A percentile compares a stretch with the other conserved stretches of the same genome.
These are phyloP conservation scores for Conger conger DNA, from an alignment of 2,113 vertebrate genomes.

Conservation along the genomic window DNA sequence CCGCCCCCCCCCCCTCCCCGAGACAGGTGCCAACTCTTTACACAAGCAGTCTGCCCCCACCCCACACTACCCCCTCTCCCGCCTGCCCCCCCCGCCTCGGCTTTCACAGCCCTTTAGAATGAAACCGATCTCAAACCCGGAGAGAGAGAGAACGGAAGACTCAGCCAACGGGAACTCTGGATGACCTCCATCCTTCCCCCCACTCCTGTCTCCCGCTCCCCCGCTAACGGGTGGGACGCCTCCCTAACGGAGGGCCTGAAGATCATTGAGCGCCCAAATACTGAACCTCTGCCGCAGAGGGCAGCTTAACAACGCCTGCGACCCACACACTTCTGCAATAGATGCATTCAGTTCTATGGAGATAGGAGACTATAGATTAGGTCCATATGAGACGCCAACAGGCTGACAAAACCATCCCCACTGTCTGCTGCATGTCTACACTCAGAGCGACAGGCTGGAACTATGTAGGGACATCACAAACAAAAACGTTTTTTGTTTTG, in stretches of 20 bases:
- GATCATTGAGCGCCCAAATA: not conserved
- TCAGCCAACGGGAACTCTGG: conserved; percentile 53
- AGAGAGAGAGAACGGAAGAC: not conserved
- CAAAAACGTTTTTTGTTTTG: too few species aligned
- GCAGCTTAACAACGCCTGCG: too few species aligned
- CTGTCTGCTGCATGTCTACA: too few species aligned
- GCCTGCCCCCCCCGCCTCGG: conserved; percentile 20
- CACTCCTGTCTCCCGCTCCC: too few species aligned
- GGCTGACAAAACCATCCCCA: too few species aligned
- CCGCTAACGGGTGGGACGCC: not conserved
- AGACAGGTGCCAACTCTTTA: conserved; percentile 38
- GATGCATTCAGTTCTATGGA: too few species aligned
- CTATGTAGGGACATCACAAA: too few species aligned
- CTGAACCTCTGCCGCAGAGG: too few species aligned
- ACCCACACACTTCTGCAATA: not conserved
- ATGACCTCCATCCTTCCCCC: conserved; percentile 41
- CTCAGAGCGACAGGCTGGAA: too few species aligned
- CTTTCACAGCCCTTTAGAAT: conserved; percentile 63
- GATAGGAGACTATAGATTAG: too few species aligned
- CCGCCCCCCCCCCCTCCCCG: not conserved
- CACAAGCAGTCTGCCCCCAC: conserved; percentile 47
- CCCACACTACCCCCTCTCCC: conserved; percentile 69
- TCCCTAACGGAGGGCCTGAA: not conserved
- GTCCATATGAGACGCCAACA: too few species aligned
- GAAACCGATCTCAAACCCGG: conserved; percentile 40